Evolutionary conservation across 2,113 vertebrate genomes (phyloP).

Genomic region (Erpornis zantholeuca): DNA sequence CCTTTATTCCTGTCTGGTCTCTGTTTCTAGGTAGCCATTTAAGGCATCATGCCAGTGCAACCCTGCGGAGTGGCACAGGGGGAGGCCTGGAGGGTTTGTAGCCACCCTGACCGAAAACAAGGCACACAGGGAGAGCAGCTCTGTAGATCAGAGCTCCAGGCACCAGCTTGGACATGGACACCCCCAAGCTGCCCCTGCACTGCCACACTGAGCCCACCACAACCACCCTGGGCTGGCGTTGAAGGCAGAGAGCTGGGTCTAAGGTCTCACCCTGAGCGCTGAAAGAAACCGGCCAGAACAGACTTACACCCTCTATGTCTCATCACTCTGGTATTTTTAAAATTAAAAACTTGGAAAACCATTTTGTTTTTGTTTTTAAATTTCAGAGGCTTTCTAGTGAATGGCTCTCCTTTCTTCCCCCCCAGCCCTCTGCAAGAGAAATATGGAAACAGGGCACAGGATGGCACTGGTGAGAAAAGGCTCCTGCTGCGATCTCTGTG

Average conservation of each 20-base stretch:
- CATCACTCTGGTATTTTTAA: neutral
- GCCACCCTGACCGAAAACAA: neutral
- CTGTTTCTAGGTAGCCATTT: too few relatives aligned
- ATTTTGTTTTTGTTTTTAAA: neutral
- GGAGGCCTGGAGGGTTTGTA: accelerated
- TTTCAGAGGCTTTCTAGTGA: neutral
- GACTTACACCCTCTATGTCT: neutral
- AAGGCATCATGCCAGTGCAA: neutral
- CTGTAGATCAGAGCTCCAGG: accelerated
- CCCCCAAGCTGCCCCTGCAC: neutral
- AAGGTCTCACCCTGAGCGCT: neutral
- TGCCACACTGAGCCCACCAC: neutral
- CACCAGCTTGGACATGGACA: neutral
- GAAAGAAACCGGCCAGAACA: neutral
- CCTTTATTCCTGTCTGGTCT: too few relatives aligned
- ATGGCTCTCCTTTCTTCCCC: neutral
- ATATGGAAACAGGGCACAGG: neutral
- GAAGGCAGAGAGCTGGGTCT: neutral
- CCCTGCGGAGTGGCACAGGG: too few relatives aligned
- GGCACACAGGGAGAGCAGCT: accelerated
- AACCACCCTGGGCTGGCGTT: neutral
- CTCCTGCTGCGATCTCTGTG: neutral
- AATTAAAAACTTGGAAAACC: neutral
- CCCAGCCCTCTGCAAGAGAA: neutral
- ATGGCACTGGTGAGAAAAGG: neutral